phyloP scores from a whole-genome alignment of 2,797 vertebrate genomes.

The Clarias fuscus region DNA sequence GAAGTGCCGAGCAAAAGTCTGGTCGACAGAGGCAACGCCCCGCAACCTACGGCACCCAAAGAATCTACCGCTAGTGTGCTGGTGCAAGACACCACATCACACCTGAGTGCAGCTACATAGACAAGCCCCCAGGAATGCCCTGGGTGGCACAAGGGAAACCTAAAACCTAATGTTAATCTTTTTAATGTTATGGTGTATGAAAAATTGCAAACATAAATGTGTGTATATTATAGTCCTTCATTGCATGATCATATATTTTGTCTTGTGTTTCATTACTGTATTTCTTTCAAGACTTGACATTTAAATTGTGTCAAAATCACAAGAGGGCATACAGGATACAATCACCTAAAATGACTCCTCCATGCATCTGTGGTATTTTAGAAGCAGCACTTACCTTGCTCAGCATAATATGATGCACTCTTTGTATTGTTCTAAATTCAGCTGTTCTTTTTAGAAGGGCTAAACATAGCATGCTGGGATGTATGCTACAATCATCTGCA shows the following conservation, averaged over 20 bases:
- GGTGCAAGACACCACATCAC: too few relatives aligned
- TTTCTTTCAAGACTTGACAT: neutral
- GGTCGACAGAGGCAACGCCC: too few relatives aligned
- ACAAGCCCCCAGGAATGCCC: too few relatives aligned
- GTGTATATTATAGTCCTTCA: neutral
- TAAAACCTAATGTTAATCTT: too few relatives aligned
- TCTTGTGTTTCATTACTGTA: neutral
- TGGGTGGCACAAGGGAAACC: too few relatives aligned
- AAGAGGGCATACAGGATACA: neutral
- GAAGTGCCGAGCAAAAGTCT: too few relatives aligned
- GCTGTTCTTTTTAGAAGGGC: slow-evolving; percentile 17
- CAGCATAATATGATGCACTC: neutral
- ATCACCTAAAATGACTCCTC: slow-evolving; percentile 17
- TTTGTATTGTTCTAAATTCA: slow-evolving; percentile 18
- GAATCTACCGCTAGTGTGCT: too few relatives aligned
- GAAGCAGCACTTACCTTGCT: slow-evolving; percentile 6
- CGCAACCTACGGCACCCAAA: too few relatives aligned
- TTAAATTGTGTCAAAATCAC: neutral
- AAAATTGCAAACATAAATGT: neutral
- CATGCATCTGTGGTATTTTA: neutral
- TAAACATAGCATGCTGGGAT: slow-evolving; percentile 26
- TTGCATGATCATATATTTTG: neutral
- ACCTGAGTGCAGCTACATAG: too few relatives aligned
- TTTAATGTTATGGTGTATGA: too few relatives aligned
- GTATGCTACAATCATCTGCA: slow-evolving; percentile 27